These are phyloP conservation scores for Acronicta psi DNA, from an alignment of 2,888 invertebrate genomes.

Conservation along the genomic window DNA sequence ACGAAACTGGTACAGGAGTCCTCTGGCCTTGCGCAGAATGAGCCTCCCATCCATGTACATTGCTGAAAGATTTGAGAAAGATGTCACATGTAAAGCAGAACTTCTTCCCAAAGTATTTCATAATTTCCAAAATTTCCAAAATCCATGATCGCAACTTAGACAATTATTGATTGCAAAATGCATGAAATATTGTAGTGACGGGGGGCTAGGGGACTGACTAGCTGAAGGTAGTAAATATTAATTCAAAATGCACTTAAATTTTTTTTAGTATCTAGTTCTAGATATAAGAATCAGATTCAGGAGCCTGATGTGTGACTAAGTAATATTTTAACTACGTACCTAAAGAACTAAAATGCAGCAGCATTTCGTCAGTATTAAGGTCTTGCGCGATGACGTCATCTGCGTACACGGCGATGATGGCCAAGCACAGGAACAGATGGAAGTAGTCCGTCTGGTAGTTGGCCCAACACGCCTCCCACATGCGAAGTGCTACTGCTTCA, in stretches of 20 bases:
- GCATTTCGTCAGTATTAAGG: slow-evolving; percentile 97
- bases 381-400: slow-evolving; percentile 98
- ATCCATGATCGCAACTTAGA: too few species aligned
- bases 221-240: too few species aligned
- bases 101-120: too few species aligned
- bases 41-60: slow-evolving; percentile 99
- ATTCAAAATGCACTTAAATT: too few species aligned
- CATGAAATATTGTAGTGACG: too few species aligned
- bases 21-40: slow-evolving; percentile 97
- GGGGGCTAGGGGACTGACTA: too few species aligned
- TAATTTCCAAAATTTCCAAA: too few species aligned
- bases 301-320: not conserved
- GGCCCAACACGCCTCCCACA: slow-evolving; percentile 99
- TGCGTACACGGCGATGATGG: slow-evolving; percentile 97
- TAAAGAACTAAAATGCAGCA: slow-evolving; percentile 97
- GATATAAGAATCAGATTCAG: not conserved
- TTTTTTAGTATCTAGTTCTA: too few species aligned
- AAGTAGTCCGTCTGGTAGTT: slow-evolving; percentile 98
- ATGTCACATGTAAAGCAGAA: too few species aligned
- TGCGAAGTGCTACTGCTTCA: slow-evolving; percentile 95
- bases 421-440: slow-evolving; percentile 97
- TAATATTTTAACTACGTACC: slow-evolving; percentile 73
- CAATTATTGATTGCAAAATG: too few species aligned
- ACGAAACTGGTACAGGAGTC: slow-evolving; percentile 96
- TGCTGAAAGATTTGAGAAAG: slow-evolving; percentile 86